Evolutionary conservation across 2,797 vertebrate species (phyloP), one percentile per base, ranked within the genome.

Genomic region (Amazona ochrocephala): DNA sequence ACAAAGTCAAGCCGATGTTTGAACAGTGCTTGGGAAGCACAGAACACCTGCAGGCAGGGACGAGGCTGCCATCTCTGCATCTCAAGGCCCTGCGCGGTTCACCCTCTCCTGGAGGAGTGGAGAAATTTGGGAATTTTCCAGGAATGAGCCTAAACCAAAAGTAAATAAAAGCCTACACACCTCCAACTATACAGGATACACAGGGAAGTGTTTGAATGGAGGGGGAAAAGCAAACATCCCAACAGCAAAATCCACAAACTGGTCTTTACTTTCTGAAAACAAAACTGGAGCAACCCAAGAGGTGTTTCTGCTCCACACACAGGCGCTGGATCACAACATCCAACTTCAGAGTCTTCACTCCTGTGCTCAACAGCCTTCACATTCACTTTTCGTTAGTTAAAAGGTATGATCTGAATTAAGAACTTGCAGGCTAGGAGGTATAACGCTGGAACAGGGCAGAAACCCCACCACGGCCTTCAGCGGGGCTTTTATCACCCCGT

Each of bases 1-100:
- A n/a, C 34, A 84, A 89, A 92, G 89, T 67, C 78, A 87, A 91
- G 64, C 7, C 65, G 51, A 26, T 80, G 87, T 92, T n/a, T 90
- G 90, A 89, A 79, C 39, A 84, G 90, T 0, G 1, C 83, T n/a
- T 3, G 26, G 73, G 77, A 93, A 91, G 62, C n/a, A 39, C 44
- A 12, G 44, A 89, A 48, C 87, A 93, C 76, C 77, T 91, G 77
- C 29, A 60, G 48, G 64, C 67, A 81, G 58, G 53, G 58, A 54
- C n/a, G 32, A 18, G 0, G 4, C 41, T 42, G 37, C 48, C 39
- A 37, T 45, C 9, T 22, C 81, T 64, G 24, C 1, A 1, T 3
- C 75, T 48, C 41, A 3, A 5, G 17, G 32, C 39, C n/a, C 34
- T 2, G 24, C 2, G 1, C 3, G 0, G 27, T 11, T 15, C 64